phyloP scores from a whole-genome alignment of 2,888 invertebrate species.

The Sicus ferrugineus region DNA sequence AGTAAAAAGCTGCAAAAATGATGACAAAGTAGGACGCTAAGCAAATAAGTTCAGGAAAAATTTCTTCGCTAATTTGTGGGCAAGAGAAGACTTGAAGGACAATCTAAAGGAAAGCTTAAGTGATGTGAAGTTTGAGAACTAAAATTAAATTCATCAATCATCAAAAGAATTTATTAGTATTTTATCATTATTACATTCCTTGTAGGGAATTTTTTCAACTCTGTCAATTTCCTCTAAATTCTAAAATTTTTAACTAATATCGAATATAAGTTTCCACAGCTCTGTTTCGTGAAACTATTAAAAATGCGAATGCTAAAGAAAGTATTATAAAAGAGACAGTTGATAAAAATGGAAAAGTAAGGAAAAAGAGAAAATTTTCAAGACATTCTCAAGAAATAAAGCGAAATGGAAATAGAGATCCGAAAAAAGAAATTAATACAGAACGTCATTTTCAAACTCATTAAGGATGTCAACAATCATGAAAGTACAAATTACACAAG shows the following conservation, averaged over 20 bases:
- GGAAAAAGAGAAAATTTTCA: background rate
- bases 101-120: background rate
- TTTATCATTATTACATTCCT: too few species aligned
- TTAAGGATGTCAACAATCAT: background rate
- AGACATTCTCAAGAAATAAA: too few species aligned
- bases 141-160: too few species aligned
- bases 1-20: conserved; percentile 10
- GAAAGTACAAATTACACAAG: background rate
- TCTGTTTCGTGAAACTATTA: too few species aligned
- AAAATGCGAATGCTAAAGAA: too few species aligned
- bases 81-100: background rate
- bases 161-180: too few species aligned
- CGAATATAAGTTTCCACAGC: too few species aligned
- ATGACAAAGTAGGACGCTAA: background rate
- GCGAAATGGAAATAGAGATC: background rate
- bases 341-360: background rate
- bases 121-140: too few species aligned
- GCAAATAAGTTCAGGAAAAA: background rate
- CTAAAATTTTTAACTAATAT: too few species aligned
- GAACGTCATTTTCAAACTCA: conserved; percentile 1
- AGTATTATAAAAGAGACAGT: too few species aligned
- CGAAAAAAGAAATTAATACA: background rate
- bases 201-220: too few species aligned
- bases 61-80: background rate
- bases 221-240: too few species aligned